Conservation (phyloP, 1,140 invertebrate genomes). For the Trachymyrmex septentrionalis region DNA sequence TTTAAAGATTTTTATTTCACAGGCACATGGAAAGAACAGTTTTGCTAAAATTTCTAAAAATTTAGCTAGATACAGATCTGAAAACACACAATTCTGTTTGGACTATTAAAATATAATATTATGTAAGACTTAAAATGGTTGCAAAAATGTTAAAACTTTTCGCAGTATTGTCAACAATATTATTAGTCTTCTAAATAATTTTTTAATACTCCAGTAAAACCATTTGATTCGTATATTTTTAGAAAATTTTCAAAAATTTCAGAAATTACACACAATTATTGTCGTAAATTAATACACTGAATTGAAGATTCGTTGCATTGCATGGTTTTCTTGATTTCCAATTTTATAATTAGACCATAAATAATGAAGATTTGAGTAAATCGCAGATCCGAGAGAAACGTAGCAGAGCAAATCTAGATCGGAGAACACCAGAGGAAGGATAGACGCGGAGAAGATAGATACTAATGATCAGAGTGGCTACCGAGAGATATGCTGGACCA, state of each 20-base stretch:
- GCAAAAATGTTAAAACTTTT: too few relatives aligned
- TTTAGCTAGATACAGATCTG: too few relatives aligned
- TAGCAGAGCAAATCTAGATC: conserved; percentile 20
- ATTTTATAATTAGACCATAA: not conserved
- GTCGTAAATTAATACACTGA: not conserved
- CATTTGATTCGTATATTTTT: not conserved
- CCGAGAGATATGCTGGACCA: conserved; percentile 66
- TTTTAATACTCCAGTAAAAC: too few relatives aligned
- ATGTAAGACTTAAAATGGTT: too few relatives aligned
- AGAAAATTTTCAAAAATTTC: not conserved
- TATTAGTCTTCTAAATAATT: too few relatives aligned
- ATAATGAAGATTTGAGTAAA: conserved; percentile 5
- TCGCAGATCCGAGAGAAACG: conserved; percentile 18
- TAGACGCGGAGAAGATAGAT: conserved; percentile 80
- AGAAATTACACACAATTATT: not conserved
- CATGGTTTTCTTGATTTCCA: not conserved
- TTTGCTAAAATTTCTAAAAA: too few relatives aligned
- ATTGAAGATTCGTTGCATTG: not conserved
- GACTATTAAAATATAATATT: too few relatives aligned
- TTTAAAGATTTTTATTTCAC: not conserved
- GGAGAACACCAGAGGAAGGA: conserved; percentile 10
- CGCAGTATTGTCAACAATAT: too few relatives aligned
- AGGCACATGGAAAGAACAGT: too few relatives aligned
- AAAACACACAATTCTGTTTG: too few relatives aligned
- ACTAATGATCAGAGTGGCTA: conserved; percentile 79